Conservation (phyloP, 1,140 invertebrate genomes). For the Drosophila baimaii region DNA sequence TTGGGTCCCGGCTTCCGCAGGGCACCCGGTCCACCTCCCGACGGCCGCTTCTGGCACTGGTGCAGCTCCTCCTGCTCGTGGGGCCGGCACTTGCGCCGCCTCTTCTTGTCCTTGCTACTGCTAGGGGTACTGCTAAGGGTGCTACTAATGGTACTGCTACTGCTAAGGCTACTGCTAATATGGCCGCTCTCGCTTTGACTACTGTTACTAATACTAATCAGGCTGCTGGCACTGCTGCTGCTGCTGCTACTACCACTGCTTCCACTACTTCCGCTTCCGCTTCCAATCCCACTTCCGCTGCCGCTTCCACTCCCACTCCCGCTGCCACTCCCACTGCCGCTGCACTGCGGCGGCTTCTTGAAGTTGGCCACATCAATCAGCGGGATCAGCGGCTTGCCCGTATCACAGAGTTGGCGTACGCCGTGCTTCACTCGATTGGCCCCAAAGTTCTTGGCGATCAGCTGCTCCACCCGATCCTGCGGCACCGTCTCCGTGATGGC, state of each 20-base stretch:
- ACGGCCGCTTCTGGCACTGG: conserved; percentile 63
- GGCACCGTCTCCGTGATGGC: conserved; percentile 88
- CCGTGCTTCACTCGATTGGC: conserved; percentile 84
- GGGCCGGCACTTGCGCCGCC: conserved; percentile 61
- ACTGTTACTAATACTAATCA: conserved; percentile 81
- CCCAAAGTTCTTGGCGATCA: conserved; percentile 84
- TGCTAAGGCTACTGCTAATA: conserved; percentile 68
- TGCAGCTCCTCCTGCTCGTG: conserved; percentile 70
- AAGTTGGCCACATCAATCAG: conserved; percentile 74
- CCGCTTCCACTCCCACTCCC: conserved; percentile 39
- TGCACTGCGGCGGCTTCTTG: conserved; percentile 73
- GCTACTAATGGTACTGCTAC: conserved; percentile 57
- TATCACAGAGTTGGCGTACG: conserved; percentile 84
- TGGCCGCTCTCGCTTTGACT: conserved; percentile 78
- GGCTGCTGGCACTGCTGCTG: conserved; percentile 64
- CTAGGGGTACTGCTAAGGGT: conserved; percentile 52
- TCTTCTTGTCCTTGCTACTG: conserved; percentile 53
- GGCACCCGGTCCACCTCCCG: conserved; percentile 33
- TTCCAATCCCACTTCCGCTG: conserved; percentile 38
- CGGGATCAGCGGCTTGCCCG: conserved; percentile 81
- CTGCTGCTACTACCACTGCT: conserved; percentile 44
- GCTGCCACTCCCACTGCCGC: conserved; percentile 36
- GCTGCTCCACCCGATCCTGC: conserved; percentile 85
- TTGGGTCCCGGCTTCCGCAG: conserved; percentile 61
- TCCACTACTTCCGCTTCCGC: conserved; percentile 37